These are phyloP conservation scores for cattle (Bos taurus) DNA, from an alignment of 2,113 vertebrate genomes.

Conservation along the genomic window DNA sequence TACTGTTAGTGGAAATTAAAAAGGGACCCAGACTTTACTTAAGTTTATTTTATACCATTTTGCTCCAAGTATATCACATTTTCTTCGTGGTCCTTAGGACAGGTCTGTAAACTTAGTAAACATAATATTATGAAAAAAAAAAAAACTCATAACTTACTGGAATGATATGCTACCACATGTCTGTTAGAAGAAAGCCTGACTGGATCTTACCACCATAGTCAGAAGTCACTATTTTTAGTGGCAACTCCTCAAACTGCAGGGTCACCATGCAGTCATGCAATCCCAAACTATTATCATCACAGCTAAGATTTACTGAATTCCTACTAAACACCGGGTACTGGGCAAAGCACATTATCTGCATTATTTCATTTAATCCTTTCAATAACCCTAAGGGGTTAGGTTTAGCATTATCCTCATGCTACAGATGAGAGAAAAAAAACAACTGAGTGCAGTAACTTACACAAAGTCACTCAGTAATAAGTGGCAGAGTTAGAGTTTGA, in stretches of 20 bases:
- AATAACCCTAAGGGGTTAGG: not conserved
- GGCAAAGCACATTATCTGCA: not conserved
- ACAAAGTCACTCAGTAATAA: not conserved
- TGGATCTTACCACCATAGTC: not conserved
- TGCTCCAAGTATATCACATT: not conserved
- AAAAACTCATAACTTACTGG: not conserved
- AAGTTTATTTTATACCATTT: constrained; percentile 11
- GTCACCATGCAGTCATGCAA: not conserved
- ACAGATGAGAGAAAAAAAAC: not conserved
- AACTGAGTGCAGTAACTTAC: not conserved
- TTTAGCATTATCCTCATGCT: not conserved
- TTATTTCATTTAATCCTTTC: constrained; percentile 1
- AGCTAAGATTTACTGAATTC: not conserved
- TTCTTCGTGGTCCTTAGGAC: not conserved
- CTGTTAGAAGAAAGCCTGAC: not conserved
- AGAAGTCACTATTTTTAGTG: not conserved
- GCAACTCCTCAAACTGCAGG: not conserved
- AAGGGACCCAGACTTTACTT: constrained; percentile 3
- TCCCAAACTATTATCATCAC: not conserved
- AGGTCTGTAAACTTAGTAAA: constrained; percentile 11
- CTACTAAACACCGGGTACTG: not conserved
- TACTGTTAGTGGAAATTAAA: constrained; percentile 15
- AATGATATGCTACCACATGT: not conserved
- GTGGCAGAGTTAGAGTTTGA: not conserved
- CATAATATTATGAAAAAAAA: not conserved